Evolutionary conservation across 2,113 vertebrate genomes (phyloP).

Genomic region (Cettia cetti): DNA sequence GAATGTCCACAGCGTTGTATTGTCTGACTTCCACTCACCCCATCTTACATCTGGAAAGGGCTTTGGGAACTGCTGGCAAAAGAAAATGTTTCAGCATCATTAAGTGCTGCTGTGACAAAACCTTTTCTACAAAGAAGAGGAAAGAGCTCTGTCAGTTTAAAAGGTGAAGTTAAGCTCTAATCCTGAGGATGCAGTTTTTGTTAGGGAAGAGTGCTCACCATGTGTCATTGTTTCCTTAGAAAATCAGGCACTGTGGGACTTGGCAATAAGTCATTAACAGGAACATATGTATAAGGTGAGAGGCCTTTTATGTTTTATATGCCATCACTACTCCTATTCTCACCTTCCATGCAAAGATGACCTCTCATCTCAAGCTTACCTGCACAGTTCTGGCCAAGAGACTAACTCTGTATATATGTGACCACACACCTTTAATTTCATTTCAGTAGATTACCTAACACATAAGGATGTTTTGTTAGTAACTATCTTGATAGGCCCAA

Average conservation of each 20-base stretch:
- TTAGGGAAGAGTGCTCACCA: neutral
- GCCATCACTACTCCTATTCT: neutral
- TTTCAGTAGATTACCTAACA: neutral
- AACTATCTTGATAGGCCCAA: neutral
- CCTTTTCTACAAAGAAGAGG: neutral
- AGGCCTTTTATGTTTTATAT: neutral
- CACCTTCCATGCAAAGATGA: neutral
- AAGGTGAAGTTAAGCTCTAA: neutral
- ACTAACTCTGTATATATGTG: neutral
- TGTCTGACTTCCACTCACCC: neutral
- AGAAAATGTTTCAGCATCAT: neutral
- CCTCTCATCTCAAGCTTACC: neutral
- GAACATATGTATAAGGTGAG: neutral
- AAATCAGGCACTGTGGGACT: neutral
- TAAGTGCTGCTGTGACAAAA: neutral
- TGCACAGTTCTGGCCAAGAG: neutral
- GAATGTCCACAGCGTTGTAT: neutral
- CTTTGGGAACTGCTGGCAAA: neutral
- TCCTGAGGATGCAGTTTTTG: neutral
- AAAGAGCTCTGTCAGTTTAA: accelerated
- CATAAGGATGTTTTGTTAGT: neutral
- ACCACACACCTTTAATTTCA: neutral
- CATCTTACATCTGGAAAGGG: neutral
- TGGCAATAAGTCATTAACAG: neutral
- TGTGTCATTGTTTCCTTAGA: neutral